Conservation (phyloP, 92 coral and sea anemone species). For the Pocillopora meandrina region DNA sequence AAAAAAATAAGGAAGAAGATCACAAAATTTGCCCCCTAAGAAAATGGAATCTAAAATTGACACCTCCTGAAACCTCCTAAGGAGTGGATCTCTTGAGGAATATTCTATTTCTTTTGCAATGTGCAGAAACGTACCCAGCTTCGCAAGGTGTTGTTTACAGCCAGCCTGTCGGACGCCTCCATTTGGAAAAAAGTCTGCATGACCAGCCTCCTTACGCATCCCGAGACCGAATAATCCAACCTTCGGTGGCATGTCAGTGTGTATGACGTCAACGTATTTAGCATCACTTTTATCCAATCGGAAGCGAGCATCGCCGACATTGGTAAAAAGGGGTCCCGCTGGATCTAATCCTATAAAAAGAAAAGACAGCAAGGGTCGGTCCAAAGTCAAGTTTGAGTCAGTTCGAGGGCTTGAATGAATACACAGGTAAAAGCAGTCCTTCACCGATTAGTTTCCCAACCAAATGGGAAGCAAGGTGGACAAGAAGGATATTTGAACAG, state of each 20-base stretch:
- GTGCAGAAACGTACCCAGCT: too few species aligned
- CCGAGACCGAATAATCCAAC: slow-evolving; percentile 12
- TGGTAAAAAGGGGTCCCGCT: slow-evolving; percentile 46
- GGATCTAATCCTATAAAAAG: slow-evolving; percentile 62
- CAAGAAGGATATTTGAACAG: too few species aligned
- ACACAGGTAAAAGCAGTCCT: neutral
- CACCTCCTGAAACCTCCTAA: too few species aligned
- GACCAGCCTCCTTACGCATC: slow-evolving; percentile 38
- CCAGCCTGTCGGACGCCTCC: slow-evolving; percentile 71
- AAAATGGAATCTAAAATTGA: too few species aligned
- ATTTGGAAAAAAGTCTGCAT: slow-evolving; percentile 74
- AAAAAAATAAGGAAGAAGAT: too few species aligned
- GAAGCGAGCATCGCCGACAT: slow-evolving; percentile 1
- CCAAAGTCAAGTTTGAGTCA: neutral
- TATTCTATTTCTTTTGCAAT: too few species aligned
- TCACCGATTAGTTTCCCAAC: neutral
- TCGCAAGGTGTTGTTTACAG: slow-evolving; percentile 1
- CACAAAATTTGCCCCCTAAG: too few species aligned
- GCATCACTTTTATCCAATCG: slow-evolving; percentile 72
- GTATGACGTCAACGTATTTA: slow-evolving; percentile 68
- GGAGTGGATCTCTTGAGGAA: too few species aligned
- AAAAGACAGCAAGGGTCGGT: neutral
- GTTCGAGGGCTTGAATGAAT: neutral
- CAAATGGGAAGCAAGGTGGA: too few species aligned
- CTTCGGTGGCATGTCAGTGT: slow-evolving; percentile 39